Conservation (phyloP, 2,797 vertebrate species). For the Lagorchestes hirsutus region DNA sequence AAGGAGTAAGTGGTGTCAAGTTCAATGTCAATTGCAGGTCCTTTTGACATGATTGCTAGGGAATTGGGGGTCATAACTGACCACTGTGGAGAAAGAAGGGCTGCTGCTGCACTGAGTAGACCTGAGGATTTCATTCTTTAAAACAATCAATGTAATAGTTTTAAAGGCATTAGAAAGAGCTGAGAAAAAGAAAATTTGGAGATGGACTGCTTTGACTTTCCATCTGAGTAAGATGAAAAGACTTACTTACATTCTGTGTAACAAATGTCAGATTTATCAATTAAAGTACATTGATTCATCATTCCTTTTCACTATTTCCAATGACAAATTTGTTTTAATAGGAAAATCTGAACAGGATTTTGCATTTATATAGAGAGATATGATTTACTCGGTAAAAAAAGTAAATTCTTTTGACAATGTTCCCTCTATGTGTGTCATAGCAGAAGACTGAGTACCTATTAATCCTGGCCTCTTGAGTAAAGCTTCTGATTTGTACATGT, state of each 20-base stretch:
- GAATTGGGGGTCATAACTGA: too few species aligned
- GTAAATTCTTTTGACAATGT: neutral
- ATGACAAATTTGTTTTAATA: constrained; percentile 48
- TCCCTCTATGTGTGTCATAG: neutral
- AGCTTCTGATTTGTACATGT: neutral
- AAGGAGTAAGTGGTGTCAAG: too few species aligned
- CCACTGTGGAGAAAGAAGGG: too few species aligned
- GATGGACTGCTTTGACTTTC: constrained; percentile 55
- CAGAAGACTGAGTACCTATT: neutral
- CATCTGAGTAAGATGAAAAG: constrained; percentile 69
- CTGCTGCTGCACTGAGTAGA: too few species aligned
- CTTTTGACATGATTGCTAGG: too few species aligned
- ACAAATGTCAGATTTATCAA: constrained; percentile 52
- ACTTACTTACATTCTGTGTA: constrained; percentile 56
- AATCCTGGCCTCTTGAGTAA: neutral
- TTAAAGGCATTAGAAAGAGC: constrained; percentile 62
- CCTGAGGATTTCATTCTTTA: constrained; percentile 61
- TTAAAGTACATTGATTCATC: neutral
- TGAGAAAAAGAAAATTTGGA: constrained; percentile 59
- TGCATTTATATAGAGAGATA: constrained; percentile 28
- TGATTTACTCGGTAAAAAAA: too few species aligned
- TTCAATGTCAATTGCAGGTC: too few species aligned
- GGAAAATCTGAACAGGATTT: constrained; percentile 34
- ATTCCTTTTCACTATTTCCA: constrained; percentile 20
- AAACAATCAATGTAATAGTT: constrained; percentile 59